phyloP scores from a whole-genome alignment of 2,797 vertebrate genomes.

The Anas capensis region DNA sequence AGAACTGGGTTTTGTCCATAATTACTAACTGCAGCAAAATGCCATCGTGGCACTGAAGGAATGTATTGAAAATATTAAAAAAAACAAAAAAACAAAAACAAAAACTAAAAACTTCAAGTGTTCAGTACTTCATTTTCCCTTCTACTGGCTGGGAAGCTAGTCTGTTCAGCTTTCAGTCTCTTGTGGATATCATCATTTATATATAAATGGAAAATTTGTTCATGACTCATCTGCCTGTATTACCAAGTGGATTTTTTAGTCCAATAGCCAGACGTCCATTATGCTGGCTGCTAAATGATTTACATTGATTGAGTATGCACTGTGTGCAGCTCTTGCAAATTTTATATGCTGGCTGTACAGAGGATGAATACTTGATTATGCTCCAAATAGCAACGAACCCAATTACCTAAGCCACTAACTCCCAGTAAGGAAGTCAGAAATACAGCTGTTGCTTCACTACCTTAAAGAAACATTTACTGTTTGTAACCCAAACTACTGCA shows the following conservation, averaged over 20 bases:
- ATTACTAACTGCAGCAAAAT: neutral
- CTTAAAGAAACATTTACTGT: neutral
- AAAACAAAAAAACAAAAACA: neutral
- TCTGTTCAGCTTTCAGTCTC: constrained; percentile 22
- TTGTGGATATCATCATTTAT: constrained; percentile 16
- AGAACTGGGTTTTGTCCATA: neutral
- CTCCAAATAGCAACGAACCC: constrained; percentile 54
- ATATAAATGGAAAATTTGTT: constrained; percentile 41
- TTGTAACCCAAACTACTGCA: neutral
- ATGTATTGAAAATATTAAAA: neutral
- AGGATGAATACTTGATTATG: constrained; percentile 49
- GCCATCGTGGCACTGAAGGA: neutral
- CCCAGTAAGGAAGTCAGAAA: constrained; percentile 15
- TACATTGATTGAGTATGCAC: neutral
- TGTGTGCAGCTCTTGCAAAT: constrained; percentile 45
- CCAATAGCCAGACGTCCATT: constrained; percentile 50
- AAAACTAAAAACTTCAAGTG: neutral
- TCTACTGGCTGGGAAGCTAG: neutral
- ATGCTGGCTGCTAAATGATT: constrained; percentile 46
- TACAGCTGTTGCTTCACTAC: constrained; percentile 8
- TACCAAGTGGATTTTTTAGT: constrained; percentile 31
- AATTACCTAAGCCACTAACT: constrained; percentile 36
- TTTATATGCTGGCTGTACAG: constrained; percentile 33
- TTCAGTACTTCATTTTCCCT: neutral
- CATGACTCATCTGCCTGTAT: constrained; percentile 53